These are phyloP conservation scores for Catocala nupta DNA, from an alignment of 2,888 invertebrate species.

Conservation along the genomic window DNA sequence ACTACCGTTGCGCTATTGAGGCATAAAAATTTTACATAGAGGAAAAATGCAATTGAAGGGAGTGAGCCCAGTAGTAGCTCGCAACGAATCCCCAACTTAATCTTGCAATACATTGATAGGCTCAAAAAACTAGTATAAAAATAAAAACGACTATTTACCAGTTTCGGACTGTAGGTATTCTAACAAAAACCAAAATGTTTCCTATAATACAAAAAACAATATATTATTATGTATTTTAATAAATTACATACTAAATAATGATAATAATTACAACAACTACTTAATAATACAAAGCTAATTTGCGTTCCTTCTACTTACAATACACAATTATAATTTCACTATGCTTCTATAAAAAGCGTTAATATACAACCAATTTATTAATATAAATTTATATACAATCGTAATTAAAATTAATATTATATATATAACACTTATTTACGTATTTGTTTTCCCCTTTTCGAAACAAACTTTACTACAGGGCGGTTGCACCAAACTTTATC, in stretches of 20 bases:
- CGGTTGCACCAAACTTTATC: slow-evolving; percentile 43
- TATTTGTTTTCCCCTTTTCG: slow-evolving; percentile 85
- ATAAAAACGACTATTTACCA: no score
- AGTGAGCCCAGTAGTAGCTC: no score
- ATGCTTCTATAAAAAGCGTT: slow-evolving; percentile 41
- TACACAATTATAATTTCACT: slow-evolving; percentile 14
- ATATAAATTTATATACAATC: slow-evolving; percentile 38
- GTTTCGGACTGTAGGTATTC: no score
- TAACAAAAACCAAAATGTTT: no score
- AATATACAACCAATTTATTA: slow-evolving; percentile 43
- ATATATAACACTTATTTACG: slow-evolving; percentile 77
- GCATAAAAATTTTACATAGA: no score
- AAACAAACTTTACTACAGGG: slow-evolving; percentile 56
- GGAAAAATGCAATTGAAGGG: no score
- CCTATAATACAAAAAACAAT: no score
- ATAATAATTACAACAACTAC: neutral
- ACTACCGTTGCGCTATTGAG: no score
- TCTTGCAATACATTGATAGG: no score
- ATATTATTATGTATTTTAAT: neutral
- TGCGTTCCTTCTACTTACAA: neutral
- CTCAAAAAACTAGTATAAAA: no score
- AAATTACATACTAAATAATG: neutral
- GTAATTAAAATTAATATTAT: slow-evolving; percentile 42
- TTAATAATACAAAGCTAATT: no score
- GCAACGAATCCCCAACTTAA: no score